phyloP scores from a whole-genome alignment of 2,113 vertebrate species.

The Pygoscelis adeliae region DNA sequence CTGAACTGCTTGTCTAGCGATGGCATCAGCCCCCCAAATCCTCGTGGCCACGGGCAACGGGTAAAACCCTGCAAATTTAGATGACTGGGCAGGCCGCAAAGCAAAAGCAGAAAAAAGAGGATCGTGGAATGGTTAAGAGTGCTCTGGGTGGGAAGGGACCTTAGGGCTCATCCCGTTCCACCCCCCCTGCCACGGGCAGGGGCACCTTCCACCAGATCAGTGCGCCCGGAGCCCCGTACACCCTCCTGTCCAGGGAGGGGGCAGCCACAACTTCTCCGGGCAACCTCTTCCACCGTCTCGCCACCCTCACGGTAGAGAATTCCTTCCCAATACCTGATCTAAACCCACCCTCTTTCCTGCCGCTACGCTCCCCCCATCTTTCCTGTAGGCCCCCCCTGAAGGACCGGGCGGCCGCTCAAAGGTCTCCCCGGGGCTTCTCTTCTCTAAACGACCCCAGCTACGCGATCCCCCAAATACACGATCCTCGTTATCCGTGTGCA shows the following conservation, averaged over 20 bases:
- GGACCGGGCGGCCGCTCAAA: no score
- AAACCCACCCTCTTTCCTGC: background rate
- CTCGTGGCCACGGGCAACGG: background rate
- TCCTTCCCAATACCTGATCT: background rate
- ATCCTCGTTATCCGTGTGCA: background rate
- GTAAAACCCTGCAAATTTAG: no score
- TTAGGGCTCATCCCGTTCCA: no score
- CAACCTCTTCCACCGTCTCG: no score
- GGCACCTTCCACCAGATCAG: background rate
- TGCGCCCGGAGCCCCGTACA: no score
- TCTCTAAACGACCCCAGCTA: background rate
- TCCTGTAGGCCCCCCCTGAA: no score
- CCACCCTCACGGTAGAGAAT: background rate
- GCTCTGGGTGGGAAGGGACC: background rate
- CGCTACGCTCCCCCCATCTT: no score
- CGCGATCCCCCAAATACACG: rapidly evolving
- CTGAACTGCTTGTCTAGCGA: background rate
- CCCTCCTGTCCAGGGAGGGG: no score
- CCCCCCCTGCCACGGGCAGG: background rate
- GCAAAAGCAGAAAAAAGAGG: background rate
- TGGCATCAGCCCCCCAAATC: background rate
- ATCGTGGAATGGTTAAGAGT: rapidly evolving
- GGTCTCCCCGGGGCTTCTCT: background rate
- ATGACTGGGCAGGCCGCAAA: no score
- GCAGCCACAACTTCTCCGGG: no score